Base-by-base conservation (phyloP, 2,888 invertebrate species). In the Kuschelorhynchus macadamiae region DNA sequence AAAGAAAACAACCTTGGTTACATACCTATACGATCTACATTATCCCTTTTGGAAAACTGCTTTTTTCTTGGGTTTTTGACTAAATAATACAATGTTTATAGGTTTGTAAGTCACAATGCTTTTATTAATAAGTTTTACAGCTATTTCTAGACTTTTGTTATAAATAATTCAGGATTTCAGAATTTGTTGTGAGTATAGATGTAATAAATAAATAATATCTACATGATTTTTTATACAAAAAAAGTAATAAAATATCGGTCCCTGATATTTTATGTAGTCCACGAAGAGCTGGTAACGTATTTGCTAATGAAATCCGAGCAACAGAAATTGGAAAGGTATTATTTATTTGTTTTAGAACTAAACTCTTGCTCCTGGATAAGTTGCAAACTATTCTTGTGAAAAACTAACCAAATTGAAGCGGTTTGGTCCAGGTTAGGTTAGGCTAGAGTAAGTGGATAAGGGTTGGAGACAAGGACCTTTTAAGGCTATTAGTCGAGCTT, bases 181-280 rank as follows among this genome's bases (percentile, higher is more conserved):
- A 79, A 77, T 82, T 83, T 83, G 83, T 83, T 83, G 83, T 83
- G 83, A 83, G 83, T 83, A 82, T 81, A 83, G 83, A 83, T 83
- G 83, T 81, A 80, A 82, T 82, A 82, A 83, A 83, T 82, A 81
- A 82, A 81, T 81, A 80, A 36, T 83, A 83, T 82, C 81, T 83
- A 83, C 83, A 83, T 81, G 81, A 80, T 80, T 83, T 83, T 82
- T 81, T 83, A 82, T 82, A 83, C 79, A 76, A 79, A 79, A n/a
- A 63, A 62, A 70, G 57, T 66, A 57, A 57, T 67, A 57, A 63
- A 68, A 68, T 57, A 65, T 81, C 81, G 82, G 82, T 83, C 82
- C 83, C 82, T 83, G 82, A 82, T 81, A 76, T 80, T 76, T 74
- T 65, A 50, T 50, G 7, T 25, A 25, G 25, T 25, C 4, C 3